Conservation (phyloP, 2,797 vertebrate genomes). For the Tachyglossus aculeatus region DNA sequence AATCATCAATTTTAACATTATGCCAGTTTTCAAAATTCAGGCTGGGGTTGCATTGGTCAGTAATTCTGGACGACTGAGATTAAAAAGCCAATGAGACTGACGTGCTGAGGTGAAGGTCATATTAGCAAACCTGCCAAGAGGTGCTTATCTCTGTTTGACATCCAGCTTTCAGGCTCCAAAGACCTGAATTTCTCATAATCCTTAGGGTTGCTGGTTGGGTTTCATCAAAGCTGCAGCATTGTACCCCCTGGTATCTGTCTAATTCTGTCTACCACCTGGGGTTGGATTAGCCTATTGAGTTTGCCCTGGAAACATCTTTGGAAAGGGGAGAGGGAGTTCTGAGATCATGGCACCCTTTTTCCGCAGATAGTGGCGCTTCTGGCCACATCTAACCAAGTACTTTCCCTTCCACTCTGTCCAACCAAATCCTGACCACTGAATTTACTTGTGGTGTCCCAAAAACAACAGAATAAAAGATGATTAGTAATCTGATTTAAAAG, state of each 20-base stretch:
- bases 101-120: neutral
- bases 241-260: neutral
- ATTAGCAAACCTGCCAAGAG: neutral
- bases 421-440: too few species aligned
- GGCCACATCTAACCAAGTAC: too few species aligned
- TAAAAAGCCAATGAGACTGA: neutral
- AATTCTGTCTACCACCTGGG: neutral
- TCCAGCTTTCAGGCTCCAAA: neutral
- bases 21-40: neutral
- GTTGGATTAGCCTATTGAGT: neutral
- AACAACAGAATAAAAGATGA: too few species aligned
- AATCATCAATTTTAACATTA: neutral
- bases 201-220: too few species aligned
- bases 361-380: too few species aligned
- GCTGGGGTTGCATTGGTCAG: neutral
- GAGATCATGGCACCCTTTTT: too few species aligned
- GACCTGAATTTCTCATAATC: neutral
- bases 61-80: neutral
- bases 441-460: too few species aligned
- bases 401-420: too few species aligned
- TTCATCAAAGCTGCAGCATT: neutral
- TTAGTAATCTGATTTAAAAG: too few species aligned
- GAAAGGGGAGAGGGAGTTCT: too few species aligned
- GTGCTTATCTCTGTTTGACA: neutral
- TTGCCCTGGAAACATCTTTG: too few species aligned